Evolutionary conservation across 2,797 vertebrate genomes (phyloP).

Genomic region (Dendrocincla fuliginosa): DNA sequence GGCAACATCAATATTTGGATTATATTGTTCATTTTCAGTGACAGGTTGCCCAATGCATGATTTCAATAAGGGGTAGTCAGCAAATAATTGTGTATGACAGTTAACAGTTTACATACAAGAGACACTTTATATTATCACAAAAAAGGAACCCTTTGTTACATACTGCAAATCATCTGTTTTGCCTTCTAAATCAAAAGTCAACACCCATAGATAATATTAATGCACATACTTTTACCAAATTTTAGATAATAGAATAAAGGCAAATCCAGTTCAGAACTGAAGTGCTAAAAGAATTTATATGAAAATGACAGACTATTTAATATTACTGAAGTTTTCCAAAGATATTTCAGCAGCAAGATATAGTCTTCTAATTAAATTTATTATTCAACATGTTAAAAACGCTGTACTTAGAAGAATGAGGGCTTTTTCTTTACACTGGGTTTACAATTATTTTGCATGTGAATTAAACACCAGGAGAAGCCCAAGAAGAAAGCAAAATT

Average conservation of each 20-base stretch:
- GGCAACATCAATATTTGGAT: background rate
- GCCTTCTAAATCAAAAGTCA: background rate
- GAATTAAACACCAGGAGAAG: background rate
- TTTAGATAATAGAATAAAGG: background rate
- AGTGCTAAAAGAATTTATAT: background rate
- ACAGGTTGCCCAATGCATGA: background rate
- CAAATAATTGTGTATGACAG: background rate
- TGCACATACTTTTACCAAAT: background rate
- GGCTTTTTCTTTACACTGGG: background rate
- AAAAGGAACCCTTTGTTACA: background rate
- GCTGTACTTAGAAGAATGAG: background rate
- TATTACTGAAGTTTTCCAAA: background rate
- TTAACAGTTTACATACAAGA: background rate
- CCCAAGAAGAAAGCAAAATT: background rate
- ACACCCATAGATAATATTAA: background rate
- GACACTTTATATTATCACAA: background rate
- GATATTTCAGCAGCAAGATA: background rate
- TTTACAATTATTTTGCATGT: background rate
- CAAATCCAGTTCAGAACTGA: background rate
- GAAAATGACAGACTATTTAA: background rate
- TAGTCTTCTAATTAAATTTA: background rate
- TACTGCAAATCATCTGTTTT: background rate
- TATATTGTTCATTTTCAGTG: background rate
- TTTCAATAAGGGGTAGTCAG: background rate
- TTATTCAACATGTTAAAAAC: background rate